A percentile compares a stretch with the other conserved stretches of the same genome.
Conservation (phyloP, 2,797 vertebrate species). For the Bovichtus diacanthus region DNA sequence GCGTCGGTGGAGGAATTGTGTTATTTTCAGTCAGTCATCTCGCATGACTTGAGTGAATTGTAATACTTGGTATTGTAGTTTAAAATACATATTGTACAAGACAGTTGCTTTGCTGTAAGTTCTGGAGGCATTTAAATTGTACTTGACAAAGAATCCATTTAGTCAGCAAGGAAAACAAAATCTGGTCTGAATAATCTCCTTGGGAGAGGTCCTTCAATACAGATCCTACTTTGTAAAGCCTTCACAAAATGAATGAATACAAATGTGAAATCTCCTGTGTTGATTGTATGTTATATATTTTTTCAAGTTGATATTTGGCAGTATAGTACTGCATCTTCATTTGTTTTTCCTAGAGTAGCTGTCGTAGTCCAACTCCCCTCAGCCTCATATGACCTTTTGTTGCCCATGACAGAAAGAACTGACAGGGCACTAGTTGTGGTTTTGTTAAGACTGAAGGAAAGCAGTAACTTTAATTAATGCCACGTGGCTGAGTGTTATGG, state of each 20-base stretch:
- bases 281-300: neutral
- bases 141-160: conserved; percentile 36
- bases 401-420: conserved; percentile 28
- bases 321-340: neutral
- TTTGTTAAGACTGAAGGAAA: conserved; percentile 22
- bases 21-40: conserved; percentile 8
- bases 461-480: conserved; percentile 38
- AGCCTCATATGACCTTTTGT: conserved; percentile 19
- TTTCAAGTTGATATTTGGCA: neutral
- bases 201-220: conserved; percentile 4
- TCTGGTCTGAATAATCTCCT: conserved; percentile 49
- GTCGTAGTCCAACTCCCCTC: neutral
- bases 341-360: conserved; percentile 12
- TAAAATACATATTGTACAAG: neutral
- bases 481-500: conserved; percentile 26
- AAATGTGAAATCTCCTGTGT: neutral
- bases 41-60: conserved; percentile 13
- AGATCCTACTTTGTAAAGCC: neutral
- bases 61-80: conserved; percentile 9
- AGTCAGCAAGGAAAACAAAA: conserved; percentile 38
- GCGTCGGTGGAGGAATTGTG: neutral
- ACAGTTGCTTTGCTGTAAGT: too few relatives aligned
- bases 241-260: neutral
- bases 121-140: too few relatives aligned
- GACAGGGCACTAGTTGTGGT: conserved; percentile 27